Conservation (phyloP, 1,140 invertebrate genomes). For the Phthorimaea operculella region DNA sequence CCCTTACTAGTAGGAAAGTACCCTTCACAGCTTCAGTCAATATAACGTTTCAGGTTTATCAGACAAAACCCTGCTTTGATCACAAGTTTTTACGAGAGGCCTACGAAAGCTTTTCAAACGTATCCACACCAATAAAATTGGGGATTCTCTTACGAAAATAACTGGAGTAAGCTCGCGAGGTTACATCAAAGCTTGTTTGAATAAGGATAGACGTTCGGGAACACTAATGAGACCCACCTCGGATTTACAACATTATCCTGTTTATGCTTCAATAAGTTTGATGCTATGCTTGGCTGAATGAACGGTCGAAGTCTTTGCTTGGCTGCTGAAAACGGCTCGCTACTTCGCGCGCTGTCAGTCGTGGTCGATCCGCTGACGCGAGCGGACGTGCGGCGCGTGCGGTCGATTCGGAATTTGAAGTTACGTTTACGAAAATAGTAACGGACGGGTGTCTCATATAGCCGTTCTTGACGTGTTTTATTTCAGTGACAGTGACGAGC, state of each 20-base stretch:
- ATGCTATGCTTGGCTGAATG: conserved; percentile 34
- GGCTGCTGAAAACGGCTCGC: conserved; percentile 14
- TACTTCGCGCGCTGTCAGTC: conserved; percentile 18
- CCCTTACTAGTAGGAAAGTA: too few relatives aligned
- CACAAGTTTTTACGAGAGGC: neutral
- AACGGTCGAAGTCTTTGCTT: conserved; percentile 28
- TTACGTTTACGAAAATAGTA: conserved; percentile 37
- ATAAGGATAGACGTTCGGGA: conserved; percentile 6
- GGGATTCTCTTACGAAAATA: neutral
- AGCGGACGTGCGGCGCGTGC: conserved; percentile 15
- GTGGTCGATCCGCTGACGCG: conserved; percentile 16
- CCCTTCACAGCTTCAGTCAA: neutral
- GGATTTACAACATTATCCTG: conserved; percentile 37
- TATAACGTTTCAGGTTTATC: neutral
- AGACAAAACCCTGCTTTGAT: neutral
- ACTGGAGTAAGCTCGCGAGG: neutral
- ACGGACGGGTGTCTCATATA: conserved; percentile 16
- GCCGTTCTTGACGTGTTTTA: conserved; percentile 14
- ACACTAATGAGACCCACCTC: conserved; percentile 28
- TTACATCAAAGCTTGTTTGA: conserved; percentile 16
- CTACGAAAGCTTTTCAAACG: neutral
- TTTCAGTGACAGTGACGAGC: conserved; percentile 3
- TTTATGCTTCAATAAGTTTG: conserved; percentile 36
- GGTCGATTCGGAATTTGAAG: conserved; percentile 15
- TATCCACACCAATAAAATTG: conserved; percentile 12